Conservation (phyloP, 37 sponge, comb jelly and placozoan genomes). For the Dysidea cf. avara region DNA sequence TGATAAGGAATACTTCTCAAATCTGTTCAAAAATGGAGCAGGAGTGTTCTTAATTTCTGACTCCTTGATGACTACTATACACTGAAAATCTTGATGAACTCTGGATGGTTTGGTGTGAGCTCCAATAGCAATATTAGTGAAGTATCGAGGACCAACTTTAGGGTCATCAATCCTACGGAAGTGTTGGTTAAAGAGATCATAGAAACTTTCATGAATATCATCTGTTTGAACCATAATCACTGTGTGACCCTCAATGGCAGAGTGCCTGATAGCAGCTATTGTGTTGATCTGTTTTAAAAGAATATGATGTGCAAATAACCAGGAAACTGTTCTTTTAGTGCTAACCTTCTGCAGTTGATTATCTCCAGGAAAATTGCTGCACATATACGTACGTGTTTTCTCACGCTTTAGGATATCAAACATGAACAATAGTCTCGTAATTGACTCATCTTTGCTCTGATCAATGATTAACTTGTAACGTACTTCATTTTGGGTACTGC, state of each 20-base stretch:
- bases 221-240: slow-evolving; percentile 83
- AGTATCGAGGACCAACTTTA: slow-evolving; percentile 58
- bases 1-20: slow-evolving; percentile 84
- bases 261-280: slow-evolving; percentile 69
- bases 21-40: slow-evolving; percentile 85
- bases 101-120: slow-evolving; percentile 75
- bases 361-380: slow-evolving; percentile 86
- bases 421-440: slow-evolving; percentile 71
- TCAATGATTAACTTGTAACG: slow-evolving; percentile 90
- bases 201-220: slow-evolving; percentile 88
- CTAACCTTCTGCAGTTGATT: slow-evolving; percentile 72
- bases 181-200: slow-evolving; percentile 85
- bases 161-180: slow-evolving; percentile 71
- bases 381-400: slow-evolving; percentile 68
- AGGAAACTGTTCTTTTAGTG: not conserved
- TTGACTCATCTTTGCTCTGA: slow-evolving; percentile 79
- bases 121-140: slow-evolving; percentile 88
- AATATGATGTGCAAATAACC: not conserved
- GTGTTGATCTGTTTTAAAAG: slow-evolving; percentile 68
- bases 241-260: slow-evolving; percentile 79
- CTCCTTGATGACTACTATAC: slow-evolving; percentile 74
- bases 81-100: slow-evolving; percentile 78
- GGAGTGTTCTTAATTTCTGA: slow-evolving; percentile 72
- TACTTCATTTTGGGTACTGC: slow-evolving; percentile 65
- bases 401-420: slow-evolving; percentile 54